Evolutionary conservation across 2,797 vertebrate genomes (phyloP).

Genomic region (Pelodytes ibericus): DNA sequence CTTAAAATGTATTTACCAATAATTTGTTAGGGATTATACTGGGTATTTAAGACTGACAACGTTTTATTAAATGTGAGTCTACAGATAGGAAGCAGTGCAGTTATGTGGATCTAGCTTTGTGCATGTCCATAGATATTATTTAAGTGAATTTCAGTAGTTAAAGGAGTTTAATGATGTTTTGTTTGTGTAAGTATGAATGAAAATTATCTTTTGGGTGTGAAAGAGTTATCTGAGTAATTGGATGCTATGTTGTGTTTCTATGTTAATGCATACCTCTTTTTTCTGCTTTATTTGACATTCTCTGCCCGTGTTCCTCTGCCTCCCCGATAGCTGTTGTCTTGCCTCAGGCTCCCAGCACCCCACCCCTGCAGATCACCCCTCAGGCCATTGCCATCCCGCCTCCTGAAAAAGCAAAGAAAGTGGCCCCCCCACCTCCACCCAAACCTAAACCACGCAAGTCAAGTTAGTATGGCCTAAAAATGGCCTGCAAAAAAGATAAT

Average conservation of each 20-base stretch:
- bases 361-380: constrained; percentile 75
- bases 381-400: constrained; percentile 76
- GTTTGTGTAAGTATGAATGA: no score
- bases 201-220: no score
- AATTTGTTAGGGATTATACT: neutral
- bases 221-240: no score
- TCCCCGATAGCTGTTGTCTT: constrained; percentile 37
- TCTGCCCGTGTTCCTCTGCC: constrained; percentile 42
- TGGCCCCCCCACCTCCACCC: constrained; percentile 79
- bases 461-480: constrained; percentile 80
- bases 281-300: constrained; percentile 32
- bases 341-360: constrained; percentile 53
- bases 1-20: neutral
- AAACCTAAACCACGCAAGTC: constrained; percentile 82
- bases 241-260: no score
- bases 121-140: neutral
- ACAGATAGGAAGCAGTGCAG: neutral
- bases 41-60: neutral
- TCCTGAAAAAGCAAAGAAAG: constrained; percentile 78
- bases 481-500: constrained; percentile 34
- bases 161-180: no score
- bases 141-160: no score
- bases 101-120: neutral
- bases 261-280: constrained; percentile 8
- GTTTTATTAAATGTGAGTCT: neutral